A percentile compares a stretch with the other conserved stretches of the same genome.
Evolutionary conservation across 2,888 invertebrate genomes (phyloP).

Genomic region (Zootermopsis nevadensis): DNA sequence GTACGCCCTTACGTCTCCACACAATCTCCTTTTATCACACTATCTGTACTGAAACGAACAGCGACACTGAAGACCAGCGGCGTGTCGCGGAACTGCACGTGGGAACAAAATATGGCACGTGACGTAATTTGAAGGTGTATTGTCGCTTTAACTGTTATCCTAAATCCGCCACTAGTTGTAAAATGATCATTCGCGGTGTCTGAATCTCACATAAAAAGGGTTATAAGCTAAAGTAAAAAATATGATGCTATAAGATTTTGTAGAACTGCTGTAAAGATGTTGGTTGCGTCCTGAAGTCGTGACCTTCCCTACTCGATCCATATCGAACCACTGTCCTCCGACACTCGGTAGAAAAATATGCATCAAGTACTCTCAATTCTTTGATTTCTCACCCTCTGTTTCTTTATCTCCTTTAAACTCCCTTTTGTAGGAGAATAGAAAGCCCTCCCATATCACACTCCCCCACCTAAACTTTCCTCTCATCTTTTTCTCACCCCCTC

Average conservation of each 20-base stretch:
- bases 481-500: conserved; percentile 17
- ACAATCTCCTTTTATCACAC: too few relatives aligned
- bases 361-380: not conserved
- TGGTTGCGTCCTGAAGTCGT: not conserved
- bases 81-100: too few relatives aligned
- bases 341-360: conserved; percentile 16
- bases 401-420: conserved; percentile 7
- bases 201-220: conserved; percentile 4
- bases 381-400: conserved; percentile 17
- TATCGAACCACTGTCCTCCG: conserved; percentile 23
- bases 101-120: not conserved
- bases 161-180: conserved; percentile 20
- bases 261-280: conserved; percentile 27
- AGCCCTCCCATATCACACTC: not conserved
- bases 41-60: too few relatives aligned
- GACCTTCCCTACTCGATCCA: not conserved
- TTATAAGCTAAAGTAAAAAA: conserved; percentile 23
- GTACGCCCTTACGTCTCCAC: too few relatives aligned
- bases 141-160: not conserved
- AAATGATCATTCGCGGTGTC: conserved; percentile 15
- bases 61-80: too few relatives aligned
- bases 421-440: not conserved
- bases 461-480: not conserved
- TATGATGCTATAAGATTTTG: conserved; percentile 30
- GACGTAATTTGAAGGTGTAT: not conserved